Evolutionary conservation across 2,888 invertebrate genomes (phyloP).

Genomic region (Spodoptera exigua): DNA sequence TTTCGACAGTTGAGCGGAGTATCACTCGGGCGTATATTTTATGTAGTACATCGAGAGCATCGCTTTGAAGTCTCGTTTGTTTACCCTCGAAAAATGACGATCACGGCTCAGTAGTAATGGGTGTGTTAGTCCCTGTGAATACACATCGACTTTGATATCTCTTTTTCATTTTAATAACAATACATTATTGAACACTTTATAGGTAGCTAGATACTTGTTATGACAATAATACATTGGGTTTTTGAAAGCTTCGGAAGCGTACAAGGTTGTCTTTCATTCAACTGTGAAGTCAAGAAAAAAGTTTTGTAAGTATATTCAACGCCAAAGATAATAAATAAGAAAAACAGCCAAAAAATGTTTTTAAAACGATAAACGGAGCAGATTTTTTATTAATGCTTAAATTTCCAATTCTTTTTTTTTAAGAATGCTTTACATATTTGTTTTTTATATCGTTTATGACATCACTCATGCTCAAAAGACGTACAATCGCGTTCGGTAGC

Average conservation of each 20-base stretch:
- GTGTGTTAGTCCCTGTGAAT: slow-evolving; percentile 5
- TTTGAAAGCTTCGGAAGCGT: slow-evolving; percentile 4
- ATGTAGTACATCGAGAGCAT: slow-evolving; percentile 34
- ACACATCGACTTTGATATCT: slow-evolving; percentile 25
- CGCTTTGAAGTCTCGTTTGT: slow-evolving; percentile 58
- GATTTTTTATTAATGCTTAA: not conserved
- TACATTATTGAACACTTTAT: slow-evolving; percentile 13
- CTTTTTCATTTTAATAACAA: slow-evolving; percentile 24
- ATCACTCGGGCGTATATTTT: slow-evolving; percentile 26
- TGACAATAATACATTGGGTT: slow-evolving; percentile 19
- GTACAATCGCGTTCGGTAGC: slow-evolving; percentile 31
- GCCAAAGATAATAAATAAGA: not conserved
- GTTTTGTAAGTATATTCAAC: not conserved
- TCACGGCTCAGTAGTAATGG: slow-evolving; percentile 24
- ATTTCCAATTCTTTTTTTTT: no score
- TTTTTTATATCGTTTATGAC: slow-evolving; percentile 24
- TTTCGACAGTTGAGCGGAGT: slow-evolving; percentile 33
- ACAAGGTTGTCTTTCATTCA: slow-evolving; percentile 13
- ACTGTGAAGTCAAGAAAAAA: not conserved
- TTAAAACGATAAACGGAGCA: slow-evolving; percentile 10
- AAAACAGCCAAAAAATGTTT: slow-evolving; percentile 7
- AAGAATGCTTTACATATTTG: slow-evolving; percentile 20
- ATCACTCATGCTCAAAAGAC: slow-evolving; percentile 27
- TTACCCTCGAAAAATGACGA: slow-evolving; percentile 52
- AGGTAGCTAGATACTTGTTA: not conserved